Evolutionary conservation across 1,140 invertebrate species (phyloP), one percentile per base, ranked within the genome.

Genomic region (Trichonephila inaurata): DNA sequence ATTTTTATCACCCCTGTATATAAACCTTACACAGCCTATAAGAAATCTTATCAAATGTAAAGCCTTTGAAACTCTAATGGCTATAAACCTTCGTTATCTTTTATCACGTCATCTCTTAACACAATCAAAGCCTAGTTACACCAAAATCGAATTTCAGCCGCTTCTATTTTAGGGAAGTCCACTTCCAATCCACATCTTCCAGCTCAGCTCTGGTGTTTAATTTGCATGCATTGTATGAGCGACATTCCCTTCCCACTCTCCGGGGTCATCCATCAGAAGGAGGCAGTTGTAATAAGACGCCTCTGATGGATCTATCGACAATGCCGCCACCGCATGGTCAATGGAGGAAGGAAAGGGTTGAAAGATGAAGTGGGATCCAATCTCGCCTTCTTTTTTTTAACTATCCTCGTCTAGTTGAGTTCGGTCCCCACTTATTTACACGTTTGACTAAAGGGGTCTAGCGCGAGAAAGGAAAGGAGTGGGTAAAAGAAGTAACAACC

Each of bases 291-390:
- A 87, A 64, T 61, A 87, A 61, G 58, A 64, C 18, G 28, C 85
- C 19, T 87, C 28, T 64, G 85, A 87, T 60, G 58, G 85, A 87
- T 83, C 82, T 24, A 40, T 77, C 72, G 10, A 51, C 51, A 51
- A 40, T 40, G 33, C 33, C 33, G 33, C 8, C 40, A 83, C 44
- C 33, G 51, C 82, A 19, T 87, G 85, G 85, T 87, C 85, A 87
- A 64, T 83, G 33, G 16, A 10, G 51, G 40, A 82, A 33, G 44
- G 19, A 51, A 81, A 82, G 77, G 77, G 77, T 82, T 82, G 40
- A 82, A 21, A 16, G 28, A 77, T 18, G 72, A 16, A 24, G 14
- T 33, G 10, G 16, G 28, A 33, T 28, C 72, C 72, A 0, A 19
- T 5, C 18, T 7, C 28, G 12, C 72, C 7, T 64, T 64, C 72